phyloP scores from a whole-genome alignment of 2,797 vertebrate genomes.

The Myotis findleyi region DNA sequence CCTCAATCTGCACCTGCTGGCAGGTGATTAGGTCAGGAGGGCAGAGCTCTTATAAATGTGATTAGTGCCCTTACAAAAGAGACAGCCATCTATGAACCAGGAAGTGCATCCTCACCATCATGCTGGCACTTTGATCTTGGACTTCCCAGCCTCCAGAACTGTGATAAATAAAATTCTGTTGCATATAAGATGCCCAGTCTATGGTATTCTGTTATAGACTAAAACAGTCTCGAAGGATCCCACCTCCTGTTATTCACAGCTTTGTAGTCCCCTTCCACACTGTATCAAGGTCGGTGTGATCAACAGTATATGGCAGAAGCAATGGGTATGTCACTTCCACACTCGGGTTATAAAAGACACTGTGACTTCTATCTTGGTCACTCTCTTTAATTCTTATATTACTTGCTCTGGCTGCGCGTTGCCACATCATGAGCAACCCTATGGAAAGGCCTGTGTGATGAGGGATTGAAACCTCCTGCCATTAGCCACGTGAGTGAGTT shows the following conservation, averaged over 20 bases:
- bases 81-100: not conserved
- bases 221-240: not conserved
- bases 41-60: not conserved
- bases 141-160: not conserved
- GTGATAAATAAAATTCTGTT: not conserved
- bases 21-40: not conserved
- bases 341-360: not conserved
- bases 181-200: not conserved
- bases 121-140: not conserved
- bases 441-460: not conserved
- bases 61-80: not conserved
- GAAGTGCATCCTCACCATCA: not conserved
- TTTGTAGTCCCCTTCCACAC: not conserved
- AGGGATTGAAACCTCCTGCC: not conserved
- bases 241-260: not conserved
- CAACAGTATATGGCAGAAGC: not conserved
- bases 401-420: not conserved
- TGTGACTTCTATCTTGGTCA: not conserved
- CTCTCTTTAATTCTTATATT: not conserved
- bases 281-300: not conserved
- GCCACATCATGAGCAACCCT: not conserved
- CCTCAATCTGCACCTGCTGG: not conserved
- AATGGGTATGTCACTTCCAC: not conserved
- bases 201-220: not conserved
- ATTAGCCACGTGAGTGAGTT: not conserved